Percentiles rank a stretch among this genome's conserved stretches.
These are phyloP conservation scores for Microctonus brassicae DNA, from an alignment of 2,888 invertebrate species.

Conservation along the genomic window DNA sequence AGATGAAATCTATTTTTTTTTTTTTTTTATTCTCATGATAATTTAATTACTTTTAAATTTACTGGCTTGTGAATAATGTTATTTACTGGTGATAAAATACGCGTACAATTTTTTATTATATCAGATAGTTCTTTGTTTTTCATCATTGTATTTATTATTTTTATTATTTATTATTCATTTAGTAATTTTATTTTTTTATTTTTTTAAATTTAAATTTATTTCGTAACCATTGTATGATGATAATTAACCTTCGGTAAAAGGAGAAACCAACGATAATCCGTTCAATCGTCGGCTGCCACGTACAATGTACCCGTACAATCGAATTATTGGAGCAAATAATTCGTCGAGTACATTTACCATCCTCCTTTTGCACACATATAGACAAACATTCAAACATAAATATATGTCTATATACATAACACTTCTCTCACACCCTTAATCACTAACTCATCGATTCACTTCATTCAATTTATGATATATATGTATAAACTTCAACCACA, in stretches of 20 bases:
- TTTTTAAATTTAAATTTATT: background rate
- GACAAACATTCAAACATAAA: background rate
- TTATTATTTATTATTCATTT: background rate
- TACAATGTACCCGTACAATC: constrained; percentile 37
- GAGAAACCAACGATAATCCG: constrained; percentile 35
- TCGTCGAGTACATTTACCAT: constrained; percentile 31
- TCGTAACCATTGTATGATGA: constrained; percentile 17
- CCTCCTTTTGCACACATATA: constrained; percentile 23
- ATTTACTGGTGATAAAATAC: too few relatives aligned
- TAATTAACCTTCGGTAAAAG: constrained; percentile 27
- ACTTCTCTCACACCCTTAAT: background rate
- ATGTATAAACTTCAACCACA: constrained; percentile 18
- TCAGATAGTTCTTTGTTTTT: too few relatives aligned
- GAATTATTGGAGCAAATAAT: constrained; percentile 40
- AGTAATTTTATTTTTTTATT: background rate
- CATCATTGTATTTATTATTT: background rate
- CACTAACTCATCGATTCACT: background rate
- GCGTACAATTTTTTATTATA: background rate
- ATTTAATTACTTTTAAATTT: too few relatives aligned
- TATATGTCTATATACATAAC: constrained; percentile 15
- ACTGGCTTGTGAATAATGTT: too few relatives aligned
- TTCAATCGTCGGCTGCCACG: constrained; percentile 35
- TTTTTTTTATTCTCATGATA: too few relatives aligned
- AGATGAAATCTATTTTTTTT: too few relatives aligned
- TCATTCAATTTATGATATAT: constrained; percentile 17